These are phyloP conservation scores for Dicranocentrus wangi DNA, from an alignment of 2,888 invertebrate genomes.

Conservation along the genomic window DNA sequence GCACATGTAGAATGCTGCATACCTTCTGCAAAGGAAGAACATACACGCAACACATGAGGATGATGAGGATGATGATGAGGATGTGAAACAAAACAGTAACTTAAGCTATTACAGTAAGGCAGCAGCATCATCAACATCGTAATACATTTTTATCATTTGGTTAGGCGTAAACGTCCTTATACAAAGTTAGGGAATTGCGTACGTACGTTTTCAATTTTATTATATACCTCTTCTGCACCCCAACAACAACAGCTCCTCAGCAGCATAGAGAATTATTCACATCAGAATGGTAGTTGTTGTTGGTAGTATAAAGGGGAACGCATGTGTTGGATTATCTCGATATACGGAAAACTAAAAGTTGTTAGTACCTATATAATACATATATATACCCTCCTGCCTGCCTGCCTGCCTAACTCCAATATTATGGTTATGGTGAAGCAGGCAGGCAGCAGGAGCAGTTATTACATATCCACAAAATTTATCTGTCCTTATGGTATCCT, in stretches of 20 bases:
- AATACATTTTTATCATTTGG: constrained; percentile 32
- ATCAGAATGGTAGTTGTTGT: too few relatives aligned
- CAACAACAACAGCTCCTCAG: too few relatives aligned
- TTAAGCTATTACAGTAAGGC: constrained; percentile 27
- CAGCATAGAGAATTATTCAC: too few relatives aligned
- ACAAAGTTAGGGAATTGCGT: neutral
- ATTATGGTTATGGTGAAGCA: too few relatives aligned
- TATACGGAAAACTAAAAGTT: too few relatives aligned
- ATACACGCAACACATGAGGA: constrained; percentile 20
- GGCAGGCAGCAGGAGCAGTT: too few relatives aligned
- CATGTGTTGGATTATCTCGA: too few relatives aligned
- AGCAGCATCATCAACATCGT: neutral
- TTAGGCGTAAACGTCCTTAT: too few relatives aligned
- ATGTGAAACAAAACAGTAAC: constrained; percentile 36
- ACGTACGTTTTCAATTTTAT: neutral
- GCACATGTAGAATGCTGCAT: neutral
- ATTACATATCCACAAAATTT: constrained; percentile 6
- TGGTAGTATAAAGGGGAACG: too few relatives aligned
- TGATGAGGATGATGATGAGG: constrained; percentile 14
- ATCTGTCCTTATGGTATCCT: constrained; percentile 6
- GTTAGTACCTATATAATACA: too few relatives aligned
- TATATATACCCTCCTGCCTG: too few relatives aligned
- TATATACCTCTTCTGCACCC: neutral
- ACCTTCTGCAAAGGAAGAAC: neutral
- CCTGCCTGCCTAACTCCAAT: too few relatives aligned